Base-by-base conservation (phyloP, 2,888 invertebrate genomes). In the Laspeyria flexula region DNA sequence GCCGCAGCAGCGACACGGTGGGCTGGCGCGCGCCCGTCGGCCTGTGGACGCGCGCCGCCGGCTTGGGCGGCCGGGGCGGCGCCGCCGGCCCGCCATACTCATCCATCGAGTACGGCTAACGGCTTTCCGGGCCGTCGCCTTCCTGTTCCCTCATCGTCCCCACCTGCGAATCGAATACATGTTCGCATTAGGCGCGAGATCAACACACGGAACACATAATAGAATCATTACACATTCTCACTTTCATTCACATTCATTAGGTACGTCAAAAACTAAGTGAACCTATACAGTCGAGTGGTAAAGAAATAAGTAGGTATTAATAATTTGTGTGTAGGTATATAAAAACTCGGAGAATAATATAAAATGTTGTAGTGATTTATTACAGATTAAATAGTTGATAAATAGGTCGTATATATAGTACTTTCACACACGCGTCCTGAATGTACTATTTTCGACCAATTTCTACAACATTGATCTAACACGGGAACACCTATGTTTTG, bases 61-160 rank as follows among this genome's bases (percentile, higher is more conserved):
- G 93, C 93, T 95, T 94, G 89, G 95, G 94, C 93, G 94, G 95
- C 94, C 94, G 93, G 92, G 94, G 95, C 94, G 95, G 95, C 94
- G 94, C 94, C 94, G 94, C 94, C 93, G 94, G 95, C 94, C 95
- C 95, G 94, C 95, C 95, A 95, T 95, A 95, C 93, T 95, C 94
- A 94, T 95, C 95, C 96, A 95, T 95, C 90, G 90, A 92, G 90
- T 89, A 90, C 89, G 90, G 90, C 92, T 92, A 92, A 89, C 92
- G 92, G 91, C 91, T 91, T 88, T 90, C 91, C 81, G 90, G 91
- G 94, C 95, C 95, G 93, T 94, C 94, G 94, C 94, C 94, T 91
- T 91, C 91, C 85, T 91, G 91, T 88, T 91, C 91, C 90, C 91
- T 91, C 91, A 95, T 95, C 94, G 93, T 92, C 90, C 88, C 94